A percentile compares a stretch with the other conserved stretches of the same genome.
phyloP scores from a whole-genome alignment of 1,140 invertebrate species.

The Eriocheir sinensis region DNA sequence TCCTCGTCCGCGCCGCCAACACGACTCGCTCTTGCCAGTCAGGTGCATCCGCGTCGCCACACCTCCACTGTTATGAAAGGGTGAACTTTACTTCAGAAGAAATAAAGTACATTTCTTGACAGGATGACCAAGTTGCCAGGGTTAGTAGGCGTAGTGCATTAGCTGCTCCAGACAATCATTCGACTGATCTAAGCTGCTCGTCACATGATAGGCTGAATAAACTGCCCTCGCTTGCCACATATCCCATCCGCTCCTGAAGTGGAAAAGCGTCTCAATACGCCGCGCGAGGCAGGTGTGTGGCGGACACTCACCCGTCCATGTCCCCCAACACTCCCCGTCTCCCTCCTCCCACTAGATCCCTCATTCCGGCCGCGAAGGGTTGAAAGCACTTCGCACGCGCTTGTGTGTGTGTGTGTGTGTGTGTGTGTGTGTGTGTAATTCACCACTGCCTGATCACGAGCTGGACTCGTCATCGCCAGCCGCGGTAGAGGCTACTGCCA shows the following conservation, averaged over 20 bases:
- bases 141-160: no score
- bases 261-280: neutral
- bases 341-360: neutral
- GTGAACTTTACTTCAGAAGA: neutral
- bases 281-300: neutral
- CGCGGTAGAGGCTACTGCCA: no score
- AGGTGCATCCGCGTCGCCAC: neutral
- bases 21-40: neutral
- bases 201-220: no score
- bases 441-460: no score
- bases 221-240: neutral
- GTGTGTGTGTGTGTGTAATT: conserved; percentile 13
- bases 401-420: conserved; percentile 31
- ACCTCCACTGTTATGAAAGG: neutral
- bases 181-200: no score
- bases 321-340: neutral
- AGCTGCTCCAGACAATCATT: no score
- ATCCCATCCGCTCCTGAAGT: neutral
- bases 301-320: neutral
- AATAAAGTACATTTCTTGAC: neutral
- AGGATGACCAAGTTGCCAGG: no score
- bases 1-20: neutral
- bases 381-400: neutral
- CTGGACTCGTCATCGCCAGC: no score
- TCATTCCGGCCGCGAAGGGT: no score